Percentiles rank a stretch among this genome's conserved stretches.
Evolutionary conservation across 2,113 vertebrate genomes (phyloP).

Genomic region (Micronycteris hirsuta): DNA sequence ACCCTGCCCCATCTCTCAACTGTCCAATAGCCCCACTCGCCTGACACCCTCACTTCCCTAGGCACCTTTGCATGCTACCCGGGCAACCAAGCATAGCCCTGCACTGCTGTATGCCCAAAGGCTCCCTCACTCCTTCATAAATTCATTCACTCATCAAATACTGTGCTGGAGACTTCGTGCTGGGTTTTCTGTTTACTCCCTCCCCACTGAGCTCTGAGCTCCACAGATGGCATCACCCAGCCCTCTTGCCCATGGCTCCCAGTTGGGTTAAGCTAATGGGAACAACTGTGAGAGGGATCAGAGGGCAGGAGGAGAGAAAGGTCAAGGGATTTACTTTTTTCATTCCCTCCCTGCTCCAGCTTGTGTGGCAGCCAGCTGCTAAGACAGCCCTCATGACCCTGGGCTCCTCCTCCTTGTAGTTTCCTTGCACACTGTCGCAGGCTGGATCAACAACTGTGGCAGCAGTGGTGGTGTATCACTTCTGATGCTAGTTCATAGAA

Average conservation of each 20-base stretch:
- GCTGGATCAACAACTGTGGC: neutral
- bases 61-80: neutral
- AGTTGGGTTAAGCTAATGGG: neutral
- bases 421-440: neutral
- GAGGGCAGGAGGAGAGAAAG: neutral
- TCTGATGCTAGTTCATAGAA: neutral
- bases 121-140: neutral
- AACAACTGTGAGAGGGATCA: neutral
- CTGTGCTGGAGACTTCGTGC: neutral
- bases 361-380: neutral
- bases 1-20: neutral
- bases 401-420: neutral
- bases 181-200: neutral
- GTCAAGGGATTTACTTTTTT: neutral
- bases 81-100: neutral
- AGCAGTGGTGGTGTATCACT: neutral
- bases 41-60: neutral
- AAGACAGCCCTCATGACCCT: neutral
- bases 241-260: neutral
- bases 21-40: neutral
- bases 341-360: neutral
- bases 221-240: neutral
- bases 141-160: neutral
- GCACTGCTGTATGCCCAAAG: neutral
- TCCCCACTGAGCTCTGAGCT: neutral